These are phyloP conservation scores for Catostomus latipinnis DNA, from an alignment of 2,797 vertebrate genomes.

Conservation along the genomic window DNA sequence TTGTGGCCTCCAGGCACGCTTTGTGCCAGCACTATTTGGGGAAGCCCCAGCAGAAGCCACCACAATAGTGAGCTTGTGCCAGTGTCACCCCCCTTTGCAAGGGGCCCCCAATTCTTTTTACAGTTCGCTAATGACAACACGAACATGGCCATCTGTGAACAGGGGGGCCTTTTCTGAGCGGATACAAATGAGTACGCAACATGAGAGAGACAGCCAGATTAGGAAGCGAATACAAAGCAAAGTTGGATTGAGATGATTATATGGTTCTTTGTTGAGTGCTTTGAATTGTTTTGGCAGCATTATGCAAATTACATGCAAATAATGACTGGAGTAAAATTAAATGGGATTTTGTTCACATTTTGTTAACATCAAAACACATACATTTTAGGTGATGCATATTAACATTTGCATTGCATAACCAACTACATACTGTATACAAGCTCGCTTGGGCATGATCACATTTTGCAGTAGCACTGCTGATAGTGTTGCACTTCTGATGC, in stretches of 20 bases:
- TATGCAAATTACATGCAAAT: conserved; percentile 34
- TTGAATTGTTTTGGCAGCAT: conserved; percentile 19
- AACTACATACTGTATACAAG: no score
- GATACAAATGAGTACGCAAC: conserved; percentile 27
- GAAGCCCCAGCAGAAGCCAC: conserved; percentile 66
- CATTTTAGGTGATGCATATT: not conserved
- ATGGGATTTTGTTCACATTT: conserved; percentile 20
- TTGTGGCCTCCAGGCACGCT: conserved; percentile 31
- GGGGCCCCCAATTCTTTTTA: conserved; percentile 18
- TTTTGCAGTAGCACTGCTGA: no score
- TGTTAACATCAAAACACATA: not conserved
- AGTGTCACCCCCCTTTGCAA: conserved; percentile 50
- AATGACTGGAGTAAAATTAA: not conserved
- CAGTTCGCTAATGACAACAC: conserved; percentile 18
- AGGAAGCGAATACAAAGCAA: conserved; percentile 7
- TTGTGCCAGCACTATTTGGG: conserved; percentile 42
- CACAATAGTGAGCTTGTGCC: conserved; percentile 78
- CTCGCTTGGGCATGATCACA: no score
- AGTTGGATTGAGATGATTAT: conserved; percentile 17
- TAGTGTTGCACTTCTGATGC: no score
- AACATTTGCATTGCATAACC: not conserved
- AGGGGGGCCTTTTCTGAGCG: conserved; percentile 7
- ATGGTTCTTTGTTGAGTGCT: not conserved
- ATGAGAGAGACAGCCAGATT: conserved; percentile 21
- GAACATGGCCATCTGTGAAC: conserved; percentile 45